phyloP scores from a whole-genome alignment of 2,113 vertebrate species.

The Potamarius usumacintae region DNA sequence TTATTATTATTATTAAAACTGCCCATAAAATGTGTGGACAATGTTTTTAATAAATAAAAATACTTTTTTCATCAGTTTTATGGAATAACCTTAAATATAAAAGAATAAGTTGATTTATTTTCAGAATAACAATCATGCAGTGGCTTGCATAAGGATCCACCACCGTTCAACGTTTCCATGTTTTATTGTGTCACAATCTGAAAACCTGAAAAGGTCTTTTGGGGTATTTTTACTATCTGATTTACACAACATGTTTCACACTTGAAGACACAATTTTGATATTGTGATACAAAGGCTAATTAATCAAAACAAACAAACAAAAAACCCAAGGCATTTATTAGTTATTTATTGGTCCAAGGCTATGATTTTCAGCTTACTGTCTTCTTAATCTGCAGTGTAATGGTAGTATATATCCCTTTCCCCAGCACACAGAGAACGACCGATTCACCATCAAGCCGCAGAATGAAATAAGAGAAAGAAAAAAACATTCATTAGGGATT shows the following conservation, averaged over 20 bases:
- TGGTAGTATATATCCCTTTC: constrained; percentile 41
- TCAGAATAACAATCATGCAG: not conserved
- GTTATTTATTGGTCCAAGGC: constrained; percentile 19
- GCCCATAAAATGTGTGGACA: not conserved
- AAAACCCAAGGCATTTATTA: not conserved
- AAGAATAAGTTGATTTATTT: not conserved
- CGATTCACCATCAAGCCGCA: constrained; percentile 44
- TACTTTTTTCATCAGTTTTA: not conserved
- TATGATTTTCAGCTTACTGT: constrained; percentile 47
- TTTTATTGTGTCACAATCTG: not conserved
- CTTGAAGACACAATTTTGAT: not conserved
- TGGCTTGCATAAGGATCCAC: not conserved
- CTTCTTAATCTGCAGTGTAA: constrained; percentile 43
- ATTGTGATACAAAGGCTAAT: not conserved
- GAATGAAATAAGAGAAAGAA: constrained; percentile 23
- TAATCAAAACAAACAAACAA: not conserved
- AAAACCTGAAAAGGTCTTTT: no score
- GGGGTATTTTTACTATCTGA: not conserved
- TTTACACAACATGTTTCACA: not conserved
- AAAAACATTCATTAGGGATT: constrained; percentile 74
- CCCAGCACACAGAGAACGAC: constrained; percentile 70
- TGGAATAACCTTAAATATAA: not conserved
- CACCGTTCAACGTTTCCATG: not conserved
- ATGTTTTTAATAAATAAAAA: not conserved
- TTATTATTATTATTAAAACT: not conserved